Base-by-base conservation (phyloP, 2,888 invertebrate genomes). In the Pomacea canaliculata region DNA sequence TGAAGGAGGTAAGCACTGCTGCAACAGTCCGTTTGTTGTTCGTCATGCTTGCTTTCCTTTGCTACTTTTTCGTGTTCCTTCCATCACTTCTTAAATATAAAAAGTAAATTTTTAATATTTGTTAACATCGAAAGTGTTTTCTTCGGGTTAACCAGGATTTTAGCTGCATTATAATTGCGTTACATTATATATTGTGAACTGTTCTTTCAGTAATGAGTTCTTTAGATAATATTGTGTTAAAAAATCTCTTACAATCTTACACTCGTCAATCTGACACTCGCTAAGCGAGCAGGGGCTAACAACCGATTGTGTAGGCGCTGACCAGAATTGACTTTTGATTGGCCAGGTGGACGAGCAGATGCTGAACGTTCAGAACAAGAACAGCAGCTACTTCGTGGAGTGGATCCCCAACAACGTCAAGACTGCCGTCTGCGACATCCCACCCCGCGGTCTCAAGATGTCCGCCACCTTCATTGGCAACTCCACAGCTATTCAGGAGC, bases 351-450 rank as follows among this genome's bases (percentile, higher is more conserved):
- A 95, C 85, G 95, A 95, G 80, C 95, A 89, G 83, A 97, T 98
- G 97, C 93, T 97, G 84, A 96, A 96, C 92, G 96, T 97, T 86
- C 86, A 88, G 79, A 86, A 86, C 82, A 87, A 86, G 82, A 87
- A 87, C 83, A 84, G 85, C 80, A 83, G 83, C 76, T 85, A 87
- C 83, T 88, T 88, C 76, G 88, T 88, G 65, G 88, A 88, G 79
- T 88, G 88, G 87, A 88, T 88, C 76, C 88, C 87, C 76, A 87
- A 88, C 82, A 87, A 87, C 77, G 85, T 87, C 49, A 97, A 97
- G 93, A 91, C 90, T 37, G 96, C 96, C 86, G 96, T 96, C 82
- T 97, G 97, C 92, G 97, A 97, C 92, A 97, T 97, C 89, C 97
- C 95, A 70, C 96, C 96, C n/a, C 93, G 96, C 83, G 97, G 97